Base-by-base conservation (phyloP, 1,140 invertebrate genomes). In the Glossosoma conforme region DNA sequence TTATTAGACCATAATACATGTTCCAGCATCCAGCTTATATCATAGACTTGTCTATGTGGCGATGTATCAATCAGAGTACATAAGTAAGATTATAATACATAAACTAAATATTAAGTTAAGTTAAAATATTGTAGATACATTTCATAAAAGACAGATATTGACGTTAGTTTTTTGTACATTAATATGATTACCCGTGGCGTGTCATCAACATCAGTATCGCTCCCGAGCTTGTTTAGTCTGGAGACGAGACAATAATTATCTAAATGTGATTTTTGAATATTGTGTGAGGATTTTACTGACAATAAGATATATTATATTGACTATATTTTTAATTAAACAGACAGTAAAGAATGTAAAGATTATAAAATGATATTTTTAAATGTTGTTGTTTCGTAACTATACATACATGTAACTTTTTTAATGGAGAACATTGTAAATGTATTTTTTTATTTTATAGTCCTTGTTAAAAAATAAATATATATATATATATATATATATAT, bases 1-100 rank as follows among this genome's bases (percentile, higher is more conserved):
- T 59, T 59, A 59, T 54, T 59, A 59, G 56, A 55, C 56, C 56
- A 59, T 59, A 59, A 59, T 59, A 59, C 56, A 58, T 58, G 52
- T 58, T 58, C 46, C 56, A 52, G 52, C 56, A 58, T 58, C 42
- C 52, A 51, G 56, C 56, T 58, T 58, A 46, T 58, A 58, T 51
- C 51, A 58, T 54, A 54, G 51, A 50, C 37, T 46, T 54, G 42
- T 51, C 56, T 58, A 58, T 58, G 56, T 58, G 56, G 56, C 56
- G 56, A 44, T 58, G 56, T 58, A 58, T 58, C 56, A 58, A 58
- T 58, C 56, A 58, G 51, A 44, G 11, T 53, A 58, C 44, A 51
- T 54, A 38, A 44, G 24, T 53, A 53, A 53, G 55, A 42, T 21
- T 33, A 25, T 43, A 42, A 41, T 35, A 32, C 11, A 10, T 13